Conservation (phyloP, 2,797 vertebrate genomes). For the Mustela erminea region DNA sequence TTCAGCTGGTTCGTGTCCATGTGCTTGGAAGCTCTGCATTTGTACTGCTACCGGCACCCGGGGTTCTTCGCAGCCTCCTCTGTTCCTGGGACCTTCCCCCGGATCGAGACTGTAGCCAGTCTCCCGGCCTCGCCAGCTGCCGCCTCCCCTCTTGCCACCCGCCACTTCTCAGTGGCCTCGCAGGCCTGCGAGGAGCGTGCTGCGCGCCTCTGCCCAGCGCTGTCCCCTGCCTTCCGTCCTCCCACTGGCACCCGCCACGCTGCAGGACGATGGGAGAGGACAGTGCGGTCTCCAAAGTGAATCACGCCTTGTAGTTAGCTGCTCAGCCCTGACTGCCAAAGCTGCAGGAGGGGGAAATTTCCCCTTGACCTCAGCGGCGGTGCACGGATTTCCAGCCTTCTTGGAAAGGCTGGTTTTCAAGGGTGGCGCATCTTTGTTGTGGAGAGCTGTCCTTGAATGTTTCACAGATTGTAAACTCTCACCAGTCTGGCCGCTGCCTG, state of each 20-base stretch:
- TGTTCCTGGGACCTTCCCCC: background rate
- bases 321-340: background rate
- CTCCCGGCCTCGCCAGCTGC: background rate
- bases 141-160: background rate
- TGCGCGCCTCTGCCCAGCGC: background rate
- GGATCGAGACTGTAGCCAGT: background rate
- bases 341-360: too few relatives aligned
- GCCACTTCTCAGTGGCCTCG: too few relatives aligned
- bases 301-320: too few relatives aligned
- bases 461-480: too few relatives aligned
- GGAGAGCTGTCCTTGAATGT: background rate
- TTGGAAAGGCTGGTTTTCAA: background rate
- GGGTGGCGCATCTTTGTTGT: background rate
- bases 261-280: too few relatives aligned
- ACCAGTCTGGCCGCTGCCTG: too few relatives aligned
- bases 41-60: background rate
- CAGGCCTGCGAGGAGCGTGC: background rate
- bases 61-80: background rate
- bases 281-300: background rate
- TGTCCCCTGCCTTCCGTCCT: background rate
- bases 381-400: background rate
- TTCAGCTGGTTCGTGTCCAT: background rate
- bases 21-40: background rate
- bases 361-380: background rate
- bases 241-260: fast-evolving